Evolutionary conservation across 2,113 vertebrate species (phyloP).

Genomic region (Ailuropoda melanoleuca): DNA sequence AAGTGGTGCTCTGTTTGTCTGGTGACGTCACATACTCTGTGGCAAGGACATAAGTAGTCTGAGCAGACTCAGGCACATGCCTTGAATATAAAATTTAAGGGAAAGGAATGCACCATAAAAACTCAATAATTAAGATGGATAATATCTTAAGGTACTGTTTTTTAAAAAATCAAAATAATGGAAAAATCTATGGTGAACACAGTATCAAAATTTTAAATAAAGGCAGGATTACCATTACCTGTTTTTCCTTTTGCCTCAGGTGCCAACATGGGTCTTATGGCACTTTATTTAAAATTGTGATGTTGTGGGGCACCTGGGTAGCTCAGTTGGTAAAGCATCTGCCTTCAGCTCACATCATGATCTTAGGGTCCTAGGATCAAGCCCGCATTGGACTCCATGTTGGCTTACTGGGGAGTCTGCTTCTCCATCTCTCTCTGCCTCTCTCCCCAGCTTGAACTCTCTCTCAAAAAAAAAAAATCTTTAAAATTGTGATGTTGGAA

Average conservation of each 20-base stretch:
- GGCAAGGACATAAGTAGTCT: background rate
- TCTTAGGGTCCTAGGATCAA: background rate
- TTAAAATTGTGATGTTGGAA: background rate
- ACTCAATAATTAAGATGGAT: background rate
- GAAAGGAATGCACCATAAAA: background rate
- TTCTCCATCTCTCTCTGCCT: background rate
- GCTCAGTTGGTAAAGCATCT: background rate
- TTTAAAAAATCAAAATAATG: background rate
- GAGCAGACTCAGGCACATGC: background rate
- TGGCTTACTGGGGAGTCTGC: background rate
- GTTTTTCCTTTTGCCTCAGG: background rate
- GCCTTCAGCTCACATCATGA: background rate
- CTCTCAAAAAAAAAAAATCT: background rate
- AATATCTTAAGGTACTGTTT: background rate
- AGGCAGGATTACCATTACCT: background rate
- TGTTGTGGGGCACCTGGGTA: background rate
- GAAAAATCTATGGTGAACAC: background rate
- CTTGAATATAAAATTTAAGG: background rate
- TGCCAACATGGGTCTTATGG: background rate
- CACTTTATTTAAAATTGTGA: conserved; percentile 1
- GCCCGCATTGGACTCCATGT: background rate
- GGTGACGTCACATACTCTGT: background rate
- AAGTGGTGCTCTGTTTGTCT: background rate
- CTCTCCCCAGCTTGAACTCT: background rate
- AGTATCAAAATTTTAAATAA: background rate